These are phyloP conservation scores for Psilopogon haemacephalus DNA, from an alignment of 2,113 vertebrate genomes.

Conservation along the genomic window DNA sequence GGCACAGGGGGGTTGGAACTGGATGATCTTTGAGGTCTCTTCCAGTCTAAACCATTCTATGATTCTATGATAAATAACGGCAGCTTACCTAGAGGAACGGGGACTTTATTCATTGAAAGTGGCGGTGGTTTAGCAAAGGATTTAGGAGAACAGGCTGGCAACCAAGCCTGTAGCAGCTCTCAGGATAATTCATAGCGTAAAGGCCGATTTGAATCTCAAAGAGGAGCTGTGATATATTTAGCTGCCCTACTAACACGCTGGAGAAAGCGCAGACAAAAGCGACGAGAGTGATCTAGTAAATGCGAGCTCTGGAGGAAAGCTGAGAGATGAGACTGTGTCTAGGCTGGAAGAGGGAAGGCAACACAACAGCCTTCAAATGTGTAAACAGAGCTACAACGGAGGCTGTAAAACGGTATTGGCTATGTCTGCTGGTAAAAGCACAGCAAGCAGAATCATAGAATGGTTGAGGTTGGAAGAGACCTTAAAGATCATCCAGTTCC, in stretches of 20 bases:
- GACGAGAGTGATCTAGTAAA: constrained; percentile 10
- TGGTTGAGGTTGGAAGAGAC: no score
- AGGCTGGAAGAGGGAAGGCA: background rate
- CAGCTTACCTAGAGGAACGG: constrained; percentile 39
- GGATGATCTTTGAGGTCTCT: no score
- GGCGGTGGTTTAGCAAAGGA: constrained; percentile 40
- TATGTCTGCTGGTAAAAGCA: background rate
- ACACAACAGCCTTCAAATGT: background rate
- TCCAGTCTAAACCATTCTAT: no score
- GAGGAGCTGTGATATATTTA: constrained; percentile 38
- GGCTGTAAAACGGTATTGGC: background rate
- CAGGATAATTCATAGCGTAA: constrained; percentile 9
- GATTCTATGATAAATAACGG: background rate
- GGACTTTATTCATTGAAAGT: constrained; percentile 41
- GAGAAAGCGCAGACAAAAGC: constrained; percentile 31
- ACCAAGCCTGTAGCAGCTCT: constrained; percentile 36
- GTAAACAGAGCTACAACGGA: rapidly evolving
- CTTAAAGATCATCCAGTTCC: no score
- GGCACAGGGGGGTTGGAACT: no score
- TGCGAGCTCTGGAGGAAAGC: background rate
- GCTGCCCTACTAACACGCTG: constrained; percentile 22
- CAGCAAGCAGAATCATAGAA: no score
- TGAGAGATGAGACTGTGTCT: background rate
- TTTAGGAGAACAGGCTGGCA: constrained; percentile 39
- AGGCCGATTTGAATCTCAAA: constrained; percentile 29